Evolutionary conservation across 2,113 vertebrate genomes (phyloP).

Genomic region (Symphodus melops): DNA sequence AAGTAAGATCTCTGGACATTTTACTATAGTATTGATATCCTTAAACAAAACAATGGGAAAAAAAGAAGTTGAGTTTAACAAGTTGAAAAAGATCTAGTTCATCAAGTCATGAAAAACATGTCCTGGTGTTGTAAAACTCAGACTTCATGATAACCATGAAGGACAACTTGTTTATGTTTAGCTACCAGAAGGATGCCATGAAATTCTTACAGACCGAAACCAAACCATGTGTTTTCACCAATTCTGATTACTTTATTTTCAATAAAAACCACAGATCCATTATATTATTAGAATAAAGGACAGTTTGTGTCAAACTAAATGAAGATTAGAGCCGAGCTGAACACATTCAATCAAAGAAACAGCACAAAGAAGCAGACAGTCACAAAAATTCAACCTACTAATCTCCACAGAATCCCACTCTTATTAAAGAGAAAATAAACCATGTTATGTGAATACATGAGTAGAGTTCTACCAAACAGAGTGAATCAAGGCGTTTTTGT

Average conservation of each 20-base stretch:
- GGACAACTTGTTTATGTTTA: background rate
- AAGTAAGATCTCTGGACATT: background rate
- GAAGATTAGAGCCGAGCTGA: slow-evolving; percentile 34
- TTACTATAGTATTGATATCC: no score
- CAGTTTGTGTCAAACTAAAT: slow-evolving; percentile 50
- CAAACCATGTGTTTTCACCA: slow-evolving; percentile 38
- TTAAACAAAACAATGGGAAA: no score
- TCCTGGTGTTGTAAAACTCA: background rate
- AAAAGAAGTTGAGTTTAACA: background rate
- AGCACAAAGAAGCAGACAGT: slow-evolving; percentile 50
- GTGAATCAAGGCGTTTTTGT: slow-evolving; percentile 22
- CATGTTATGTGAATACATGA: background rate
- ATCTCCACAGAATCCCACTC: slow-evolving; percentile 15
- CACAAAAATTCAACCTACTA: slow-evolving; percentile 40
- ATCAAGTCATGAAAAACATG: background rate
- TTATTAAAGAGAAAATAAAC: slow-evolving; percentile 19
- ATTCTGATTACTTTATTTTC: slow-evolving; percentile 66
- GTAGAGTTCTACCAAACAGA: slow-evolving; percentile 12
- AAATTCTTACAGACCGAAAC: slow-evolving; percentile 10
- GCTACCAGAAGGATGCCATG: slow-evolving; percentile 2
- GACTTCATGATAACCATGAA: background rate
- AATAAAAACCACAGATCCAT: slow-evolving; percentile 63
- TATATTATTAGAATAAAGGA: slow-evolving; percentile 43
- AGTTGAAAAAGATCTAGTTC: background rate
- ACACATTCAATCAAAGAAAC: slow-evolving; percentile 52